Percentiles rank a stretch among this genome's conserved stretches.
Evolutionary conservation across 2,113 vertebrate species (phyloP).

Genomic region (Sceloporus tristichus): DNA sequence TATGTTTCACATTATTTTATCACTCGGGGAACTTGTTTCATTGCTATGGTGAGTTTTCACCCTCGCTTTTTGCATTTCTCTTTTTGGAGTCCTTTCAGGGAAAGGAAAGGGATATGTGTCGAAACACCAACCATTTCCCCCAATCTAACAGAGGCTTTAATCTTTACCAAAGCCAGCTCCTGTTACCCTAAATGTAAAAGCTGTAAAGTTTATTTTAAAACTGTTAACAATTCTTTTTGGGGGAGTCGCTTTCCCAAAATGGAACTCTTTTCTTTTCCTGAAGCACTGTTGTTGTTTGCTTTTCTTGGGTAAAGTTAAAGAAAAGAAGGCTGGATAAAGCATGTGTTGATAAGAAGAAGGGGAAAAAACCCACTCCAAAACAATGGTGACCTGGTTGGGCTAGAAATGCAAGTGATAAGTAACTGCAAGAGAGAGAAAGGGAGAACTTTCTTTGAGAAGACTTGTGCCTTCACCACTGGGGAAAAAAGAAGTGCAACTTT

Average conservation of each 20-base stretch:
- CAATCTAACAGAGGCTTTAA: slow-evolving; percentile 66
- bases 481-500: slow-evolving; percentile 2
- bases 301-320: background rate
- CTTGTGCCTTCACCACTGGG: slow-evolving; percentile 25
- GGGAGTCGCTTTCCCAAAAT: slow-evolving; percentile 28
- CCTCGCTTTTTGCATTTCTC: slow-evolving; percentile 3
- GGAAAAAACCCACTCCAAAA: background rate
- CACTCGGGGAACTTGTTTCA: slow-evolving; percentile 43
- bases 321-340: background rate
- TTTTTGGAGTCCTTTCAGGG: slow-evolving; percentile 37
- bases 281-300: background rate
- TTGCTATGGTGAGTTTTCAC: slow-evolving; percentile 41
- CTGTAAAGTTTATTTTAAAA: slow-evolving; percentile 57
- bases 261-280: slow-evolving; percentile 28
- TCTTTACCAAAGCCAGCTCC: slow-evolving; percentile 55
- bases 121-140: slow-evolving; percentile 52
- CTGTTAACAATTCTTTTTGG: slow-evolving; percentile 52
- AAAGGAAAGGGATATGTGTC: slow-evolving; percentile 23
- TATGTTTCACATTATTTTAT: slow-evolving; percentile 21
- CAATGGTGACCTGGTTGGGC: background rate
- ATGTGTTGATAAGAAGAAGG: background rate
- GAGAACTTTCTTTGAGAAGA: slow-evolving; percentile 55
- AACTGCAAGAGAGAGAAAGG: background rate
- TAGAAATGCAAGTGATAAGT: background rate
- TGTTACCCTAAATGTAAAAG: slow-evolving; percentile 47